These are phyloP conservation scores for Trichonephila clavipes DNA, from an alignment of 1,140 invertebrate genomes.

Conservation along the genomic window DNA sequence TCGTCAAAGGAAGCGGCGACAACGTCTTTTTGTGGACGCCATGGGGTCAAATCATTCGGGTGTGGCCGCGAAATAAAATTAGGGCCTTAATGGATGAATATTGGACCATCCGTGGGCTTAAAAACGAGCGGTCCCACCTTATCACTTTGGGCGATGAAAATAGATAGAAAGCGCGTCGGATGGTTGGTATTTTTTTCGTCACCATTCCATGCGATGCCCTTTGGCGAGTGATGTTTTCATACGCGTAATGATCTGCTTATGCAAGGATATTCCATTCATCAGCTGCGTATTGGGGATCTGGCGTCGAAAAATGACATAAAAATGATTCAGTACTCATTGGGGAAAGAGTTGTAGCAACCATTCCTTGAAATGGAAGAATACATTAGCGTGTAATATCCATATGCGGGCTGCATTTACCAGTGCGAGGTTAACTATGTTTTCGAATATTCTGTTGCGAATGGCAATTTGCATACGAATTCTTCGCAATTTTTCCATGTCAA, in stretches of 20 bases:
- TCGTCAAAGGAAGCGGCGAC: slow-evolving; percentile 38
- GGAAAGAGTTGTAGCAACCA: not conserved
- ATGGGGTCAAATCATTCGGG: slow-evolving; percentile 62
- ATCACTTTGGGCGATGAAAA: slow-evolving; percentile 74
- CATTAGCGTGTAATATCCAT: not conserved
- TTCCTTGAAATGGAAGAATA: not conserved
- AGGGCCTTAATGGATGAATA: slow-evolving; percentile 64
- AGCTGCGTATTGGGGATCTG: not conserved
- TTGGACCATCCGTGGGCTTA: slow-evolving; percentile 11
- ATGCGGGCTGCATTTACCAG: not conserved
- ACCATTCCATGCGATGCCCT: not conserved
- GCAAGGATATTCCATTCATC: not conserved
- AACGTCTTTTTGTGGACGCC: slow-evolving; percentile 11
- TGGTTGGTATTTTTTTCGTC: slow-evolving; percentile 10
- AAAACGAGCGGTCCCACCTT: slow-evolving; percentile 37
- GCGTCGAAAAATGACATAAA: not conserved
- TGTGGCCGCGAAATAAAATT: slow-evolving; percentile 67
- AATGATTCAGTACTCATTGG: not conserved
- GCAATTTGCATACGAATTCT: too few species aligned
- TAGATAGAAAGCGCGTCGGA: slow-evolving; percentile 61
- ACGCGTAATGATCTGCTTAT: slow-evolving; percentile 21
- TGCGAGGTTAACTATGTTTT: too few species aligned
- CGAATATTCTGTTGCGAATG: too few species aligned
- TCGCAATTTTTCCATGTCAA: too few species aligned
- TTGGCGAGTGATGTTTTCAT: slow-evolving; percentile 1